phyloP scores from a whole-genome alignment of 2,113 vertebrate genomes.

The Notothenia rossii region DNA sequence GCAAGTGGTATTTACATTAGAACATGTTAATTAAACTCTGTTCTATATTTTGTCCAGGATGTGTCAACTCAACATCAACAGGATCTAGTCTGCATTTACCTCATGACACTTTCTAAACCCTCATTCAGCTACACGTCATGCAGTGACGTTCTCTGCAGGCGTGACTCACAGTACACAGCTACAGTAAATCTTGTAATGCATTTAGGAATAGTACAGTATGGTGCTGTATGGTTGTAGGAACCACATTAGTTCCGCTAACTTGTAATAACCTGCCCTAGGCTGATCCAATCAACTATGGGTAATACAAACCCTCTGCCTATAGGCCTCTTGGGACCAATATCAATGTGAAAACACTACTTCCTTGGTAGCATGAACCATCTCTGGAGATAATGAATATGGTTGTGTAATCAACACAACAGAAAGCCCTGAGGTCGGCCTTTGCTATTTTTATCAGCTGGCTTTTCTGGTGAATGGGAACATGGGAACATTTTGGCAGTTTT shows the following conservation, averaged over 20 bases:
- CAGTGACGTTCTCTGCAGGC: rapidly evolving
- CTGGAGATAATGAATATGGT: conserved; percentile 28
- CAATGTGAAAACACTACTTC: conserved; percentile 32
- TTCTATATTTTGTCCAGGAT: background rate
- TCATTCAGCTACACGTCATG: background rate
- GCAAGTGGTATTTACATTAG: background rate
- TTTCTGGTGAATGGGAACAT: no score
- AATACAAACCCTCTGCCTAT: background rate
- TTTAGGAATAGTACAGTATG: no score
- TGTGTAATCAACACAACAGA: no score
- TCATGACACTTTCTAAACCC: background rate
- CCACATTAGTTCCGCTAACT: no score
- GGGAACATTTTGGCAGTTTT: no score
- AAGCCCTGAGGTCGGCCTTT: no score
- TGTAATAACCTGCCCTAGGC: no score
- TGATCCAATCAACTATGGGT: background rate
- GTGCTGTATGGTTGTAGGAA: no score
- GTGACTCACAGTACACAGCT: background rate
- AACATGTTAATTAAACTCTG: background rate
- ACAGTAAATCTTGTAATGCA: background rate
- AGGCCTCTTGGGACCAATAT: background rate
- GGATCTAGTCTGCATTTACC: background rate
- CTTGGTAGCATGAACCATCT: conserved; percentile 34
- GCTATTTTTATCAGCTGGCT: no score
- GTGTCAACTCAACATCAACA: background rate